Evolutionary conservation across 1,140 invertebrate genomes (phyloP), one percentile per base, ranked within the genome.

Genomic region (Radopholus similis): DNA sequence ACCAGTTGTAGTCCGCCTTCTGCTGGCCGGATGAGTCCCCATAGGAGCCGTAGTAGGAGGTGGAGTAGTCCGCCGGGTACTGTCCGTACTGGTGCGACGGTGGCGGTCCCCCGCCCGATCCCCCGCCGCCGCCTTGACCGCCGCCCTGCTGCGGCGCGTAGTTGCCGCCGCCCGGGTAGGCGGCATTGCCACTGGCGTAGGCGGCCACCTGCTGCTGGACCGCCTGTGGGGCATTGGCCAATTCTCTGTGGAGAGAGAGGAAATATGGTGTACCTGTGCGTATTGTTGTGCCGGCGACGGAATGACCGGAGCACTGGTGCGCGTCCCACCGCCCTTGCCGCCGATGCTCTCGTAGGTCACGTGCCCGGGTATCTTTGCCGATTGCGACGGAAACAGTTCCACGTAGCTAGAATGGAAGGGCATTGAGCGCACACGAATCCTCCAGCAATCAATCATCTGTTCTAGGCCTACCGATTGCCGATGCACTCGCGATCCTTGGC

Each of bases 401-500:
- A 60, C 44, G 30, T 60, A 60, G 26, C 58, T 60, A 38, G 26
- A n/a, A n/a, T n/a, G n/a, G n/a, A n/a, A n/a, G n/a, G n/a, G n/a
- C n/a, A n/a, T n/a, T n/a, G n/a, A n/a, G n/a, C n/a, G n/a, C n/a
- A n/a, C n/a, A n/a, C n/a, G n/a, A n/a, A n/a, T n/a, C n/a, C n/a
- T n/a, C n/a, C n/a, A 60, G 2, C 8, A 57, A 3, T 15, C 23
- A 35, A 2, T 11, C 5, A 32, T 6, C 11, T 28, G 40, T 15
- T 13, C 18, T 35, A 2, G 18, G 2, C 8, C n/a, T 51, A 68
- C 66, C 66, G 37, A 32, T 37, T 70, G n/a, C 66, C 66, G 30
- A 68, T 66, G 21, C 37, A 65, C 34, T 69, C 47, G 23, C 62
- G 65, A 40, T 68, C 66, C 54, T 68, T 68, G 18, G n/a, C 37